A percentile compares a stretch with the other conserved stretches of the same genome.
These are phyloP conservation scores for Rallus limicola DNA, from an alignment of 2,113 vertebrate species.

Conservation along the genomic window DNA sequence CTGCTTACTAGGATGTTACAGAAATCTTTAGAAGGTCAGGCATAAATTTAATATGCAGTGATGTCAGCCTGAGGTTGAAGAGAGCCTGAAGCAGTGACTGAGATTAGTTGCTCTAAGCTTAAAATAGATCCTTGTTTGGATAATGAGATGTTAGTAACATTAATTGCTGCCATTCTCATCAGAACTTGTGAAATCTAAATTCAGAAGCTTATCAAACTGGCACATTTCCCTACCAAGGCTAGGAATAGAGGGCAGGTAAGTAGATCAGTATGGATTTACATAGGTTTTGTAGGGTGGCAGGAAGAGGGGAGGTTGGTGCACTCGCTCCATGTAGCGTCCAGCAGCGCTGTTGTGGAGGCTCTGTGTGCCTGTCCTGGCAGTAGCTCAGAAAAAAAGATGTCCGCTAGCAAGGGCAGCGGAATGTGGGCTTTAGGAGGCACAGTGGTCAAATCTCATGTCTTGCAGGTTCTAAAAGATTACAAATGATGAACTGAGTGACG, in stretches of 20 bases:
- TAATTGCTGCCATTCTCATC: not conserved
- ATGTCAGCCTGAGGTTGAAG: not conserved
- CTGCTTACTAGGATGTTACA: not conserved
- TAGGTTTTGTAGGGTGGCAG: not conserved
- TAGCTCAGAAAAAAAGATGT: not conserved
- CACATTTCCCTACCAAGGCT: not conserved
- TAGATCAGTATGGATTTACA: not conserved
- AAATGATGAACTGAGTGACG: not conserved
- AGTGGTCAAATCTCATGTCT: not conserved
- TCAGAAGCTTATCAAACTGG: not conserved
- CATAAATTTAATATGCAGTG: not conserved
- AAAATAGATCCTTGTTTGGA: not conserved
- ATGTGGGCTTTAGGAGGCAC: not conserved
- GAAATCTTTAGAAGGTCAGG: not conserved
- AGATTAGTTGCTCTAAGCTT: not conserved
- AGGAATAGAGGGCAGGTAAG: not conserved
- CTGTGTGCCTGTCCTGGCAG: accelerated
- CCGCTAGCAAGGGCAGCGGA: not conserved
- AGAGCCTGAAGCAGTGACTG: not conserved
- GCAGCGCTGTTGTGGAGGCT: not conserved
- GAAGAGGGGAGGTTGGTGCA: not conserved
- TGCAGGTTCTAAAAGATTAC: not conserved
- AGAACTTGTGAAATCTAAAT: not conserved
- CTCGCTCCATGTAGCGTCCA: not conserved
- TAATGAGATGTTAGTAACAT: not conserved